Conservation (phyloP, 2,113 vertebrate genomes). For the Dasyprocta punctata region DNA sequence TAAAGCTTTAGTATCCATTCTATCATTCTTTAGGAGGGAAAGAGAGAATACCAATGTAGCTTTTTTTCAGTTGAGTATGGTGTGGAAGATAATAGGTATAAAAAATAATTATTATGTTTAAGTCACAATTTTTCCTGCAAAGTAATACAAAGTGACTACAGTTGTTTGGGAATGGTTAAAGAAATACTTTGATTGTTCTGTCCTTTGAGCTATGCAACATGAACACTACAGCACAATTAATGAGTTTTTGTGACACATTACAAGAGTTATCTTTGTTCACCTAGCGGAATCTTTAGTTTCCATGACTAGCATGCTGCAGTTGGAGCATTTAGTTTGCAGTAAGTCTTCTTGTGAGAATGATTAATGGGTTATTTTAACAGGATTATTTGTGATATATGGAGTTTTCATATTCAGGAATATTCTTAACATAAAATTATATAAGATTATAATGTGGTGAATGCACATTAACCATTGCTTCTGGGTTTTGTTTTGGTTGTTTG, state of each 20-base stretch:
- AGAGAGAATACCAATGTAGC: not conserved
- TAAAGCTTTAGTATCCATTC: not conserved
- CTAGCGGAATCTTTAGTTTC: not conserved
- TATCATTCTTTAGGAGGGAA: too few species aligned
- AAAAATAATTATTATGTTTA: not conserved
- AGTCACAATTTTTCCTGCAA: not conserved
- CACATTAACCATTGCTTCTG: not conserved
- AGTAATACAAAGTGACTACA: not conserved
- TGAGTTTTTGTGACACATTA: not conserved
- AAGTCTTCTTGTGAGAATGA: not conserved
- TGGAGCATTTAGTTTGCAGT: not conserved
- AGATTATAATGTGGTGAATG: not conserved
- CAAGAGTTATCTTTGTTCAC: not conserved
- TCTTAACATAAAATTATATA: not conserved
- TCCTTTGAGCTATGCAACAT: not conserved
- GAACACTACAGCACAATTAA: not conserved
- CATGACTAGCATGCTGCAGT: accelerated
- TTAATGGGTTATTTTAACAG: not conserved
- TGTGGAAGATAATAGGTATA: not conserved
- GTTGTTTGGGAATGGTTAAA: not conserved
- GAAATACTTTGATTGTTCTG: not conserved
- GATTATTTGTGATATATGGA: not conserved
- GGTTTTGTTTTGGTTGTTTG: not conserved
- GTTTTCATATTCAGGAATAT: not conserved
- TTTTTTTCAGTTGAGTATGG: not conserved